Percentiles rank a stretch among this genome's conserved stretches.
phyloP scores from a whole-genome alignment of 2,888 invertebrate genomes.

The Brachypalpus laphriformis region DNA sequence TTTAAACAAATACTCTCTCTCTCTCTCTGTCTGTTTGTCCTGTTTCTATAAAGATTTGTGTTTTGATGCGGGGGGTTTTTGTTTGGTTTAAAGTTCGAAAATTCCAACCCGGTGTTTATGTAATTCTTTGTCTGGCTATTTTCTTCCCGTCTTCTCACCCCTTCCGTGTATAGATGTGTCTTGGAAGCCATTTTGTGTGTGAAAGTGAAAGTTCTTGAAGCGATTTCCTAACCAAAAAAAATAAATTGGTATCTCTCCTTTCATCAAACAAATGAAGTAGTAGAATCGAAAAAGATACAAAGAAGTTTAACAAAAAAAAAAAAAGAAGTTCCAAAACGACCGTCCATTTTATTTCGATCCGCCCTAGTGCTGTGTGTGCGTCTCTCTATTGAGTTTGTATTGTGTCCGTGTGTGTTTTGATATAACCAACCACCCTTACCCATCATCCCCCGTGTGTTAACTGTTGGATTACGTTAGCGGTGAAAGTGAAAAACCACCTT shows the following conservation, averaged over 20 bases:
- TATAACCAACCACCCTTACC: slow-evolving; percentile 47
- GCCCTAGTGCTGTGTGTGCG: slow-evolving; percentile 70
- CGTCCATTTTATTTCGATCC: slow-evolving; percentile 75
- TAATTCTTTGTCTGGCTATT: slow-evolving; percentile 69
- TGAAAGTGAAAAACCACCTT: slow-evolving; percentile 73
- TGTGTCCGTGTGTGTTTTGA: slow-evolving; percentile 45
- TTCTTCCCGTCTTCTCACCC: neutral
- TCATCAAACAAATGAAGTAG: slow-evolving; percentile 1
- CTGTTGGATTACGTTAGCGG: slow-evolving; percentile 70
- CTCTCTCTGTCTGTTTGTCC: neutral
- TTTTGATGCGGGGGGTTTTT: neutral
- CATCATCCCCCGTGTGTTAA: slow-evolving; percentile 19
- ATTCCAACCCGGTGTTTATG: slow-evolving; percentile 67
- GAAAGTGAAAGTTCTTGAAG: slow-evolving; percentile 63
- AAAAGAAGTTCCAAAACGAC: slow-evolving; percentile 77
- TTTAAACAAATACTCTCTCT: slow-evolving; percentile 21
- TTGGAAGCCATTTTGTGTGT: slow-evolving; percentile 65
- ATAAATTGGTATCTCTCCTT: neutral
- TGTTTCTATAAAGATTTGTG: neutral
- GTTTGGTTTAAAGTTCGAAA: neutral
- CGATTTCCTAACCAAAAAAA: neutral
- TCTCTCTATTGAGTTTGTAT: slow-evolving; percentile 37
- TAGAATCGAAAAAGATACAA: neutral
- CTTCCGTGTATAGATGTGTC: neutral
- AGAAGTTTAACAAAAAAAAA: neutral